A percentile compares a stretch with the other conserved stretches of the same genome.
Conservation (phyloP, 2,113 vertebrate species). For the Mystacornis crossleyi region DNA sequence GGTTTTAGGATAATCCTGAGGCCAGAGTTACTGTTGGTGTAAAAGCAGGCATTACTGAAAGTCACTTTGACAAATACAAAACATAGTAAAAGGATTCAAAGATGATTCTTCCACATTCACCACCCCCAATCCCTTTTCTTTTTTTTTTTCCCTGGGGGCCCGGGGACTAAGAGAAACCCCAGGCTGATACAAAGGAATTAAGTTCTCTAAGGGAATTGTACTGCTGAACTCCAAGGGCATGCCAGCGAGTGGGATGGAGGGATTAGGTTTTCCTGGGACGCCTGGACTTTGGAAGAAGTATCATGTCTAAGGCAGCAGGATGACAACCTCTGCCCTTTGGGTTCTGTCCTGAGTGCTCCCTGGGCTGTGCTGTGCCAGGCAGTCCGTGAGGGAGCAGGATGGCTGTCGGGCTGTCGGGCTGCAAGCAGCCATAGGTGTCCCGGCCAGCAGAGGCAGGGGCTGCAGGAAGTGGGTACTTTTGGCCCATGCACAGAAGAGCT, state of each 20-base stretch:
- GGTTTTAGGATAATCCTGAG: not conserved
- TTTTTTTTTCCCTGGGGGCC: fast-evolving
- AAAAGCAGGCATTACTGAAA: not conserved
- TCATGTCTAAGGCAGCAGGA: not conserved
- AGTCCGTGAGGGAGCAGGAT: not conserved
- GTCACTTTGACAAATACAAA: not conserved
- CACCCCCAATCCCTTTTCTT: too few relatives aligned
- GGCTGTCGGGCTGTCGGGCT: not conserved
- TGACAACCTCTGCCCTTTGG: not conserved
- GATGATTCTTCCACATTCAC: not conserved
- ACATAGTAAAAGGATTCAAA: not conserved
- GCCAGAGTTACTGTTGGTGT: not conserved
- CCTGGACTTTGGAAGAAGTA: not conserved
- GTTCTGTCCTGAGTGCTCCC: not conserved
- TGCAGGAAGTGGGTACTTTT: not conserved
- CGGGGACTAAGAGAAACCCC: not conserved
- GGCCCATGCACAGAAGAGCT: not conserved
- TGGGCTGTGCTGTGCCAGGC: not conserved
- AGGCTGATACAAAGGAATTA: not conserved
- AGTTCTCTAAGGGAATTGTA: not conserved
- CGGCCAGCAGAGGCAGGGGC: not conserved
- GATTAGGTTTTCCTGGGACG: not conserved
- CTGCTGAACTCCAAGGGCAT: not conserved
- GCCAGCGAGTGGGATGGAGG: not conserved
- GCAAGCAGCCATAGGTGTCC: fast-evolving